Evolutionary conservation across 1,140 invertebrate species (phyloP), one percentile per base, ranked within the genome.

Genomic region (Samia ricini): DNA sequence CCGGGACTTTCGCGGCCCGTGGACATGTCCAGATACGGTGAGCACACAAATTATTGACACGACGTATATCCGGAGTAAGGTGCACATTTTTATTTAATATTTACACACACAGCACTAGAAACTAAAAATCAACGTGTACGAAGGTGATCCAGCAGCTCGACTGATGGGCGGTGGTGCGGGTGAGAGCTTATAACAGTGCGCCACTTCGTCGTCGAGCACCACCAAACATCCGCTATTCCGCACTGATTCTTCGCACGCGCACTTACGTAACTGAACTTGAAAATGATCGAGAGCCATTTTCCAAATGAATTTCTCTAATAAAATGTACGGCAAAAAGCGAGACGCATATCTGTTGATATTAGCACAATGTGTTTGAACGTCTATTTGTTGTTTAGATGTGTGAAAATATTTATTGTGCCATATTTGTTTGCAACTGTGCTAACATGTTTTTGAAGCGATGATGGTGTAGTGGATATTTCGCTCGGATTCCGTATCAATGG

Each of bases 211-310:
- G 79, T 77, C 78, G 76, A 79, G 82, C 83, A 85, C 82, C 80
- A 83, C 82, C 79, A 79, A 81, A 89, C 82, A 90, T 91, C 90
- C 90, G 90, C 88, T 79, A 91, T 91, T 91, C 90, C 85, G 89
- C 90, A 89, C 89, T 82, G 90, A 85, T 91, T 91, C 88, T 89
- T 81, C 73, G 77, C 88, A 86, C 86, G 88, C 88, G 82, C 75
- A 82, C 89, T 91, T 91, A 91, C 72, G 85, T 91, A 91, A 91
- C 82, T 89, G 86, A 91, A 91, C 89, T 91, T 91, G 87, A 91
- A 89, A 83, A 89, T 88, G 81, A 86, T 88, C 80, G 77, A 88
- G 85, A 89, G 84, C 79, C 75, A 85, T 91, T 90, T 91, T 90
- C 89, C 86, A 91, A 86, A 83, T 76, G 76, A 89, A 88, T 91